phyloP scores from a whole-genome alignment of 2,888 invertebrate genomes.

The Actias luna region DNA sequence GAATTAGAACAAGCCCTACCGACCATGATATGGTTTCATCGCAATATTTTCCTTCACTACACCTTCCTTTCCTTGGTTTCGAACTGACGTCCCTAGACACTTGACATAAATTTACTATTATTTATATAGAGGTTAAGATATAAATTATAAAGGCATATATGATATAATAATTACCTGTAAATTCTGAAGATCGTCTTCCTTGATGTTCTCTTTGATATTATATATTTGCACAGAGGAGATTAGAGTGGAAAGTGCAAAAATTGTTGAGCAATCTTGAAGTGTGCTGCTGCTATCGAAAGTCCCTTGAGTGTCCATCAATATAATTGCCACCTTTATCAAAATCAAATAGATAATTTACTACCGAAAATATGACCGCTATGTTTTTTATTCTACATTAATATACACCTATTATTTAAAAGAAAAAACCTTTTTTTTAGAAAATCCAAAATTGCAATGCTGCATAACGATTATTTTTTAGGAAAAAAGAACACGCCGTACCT shows the following conservation, averaged over 20 bases:
- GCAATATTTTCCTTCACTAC: too few relatives aligned
- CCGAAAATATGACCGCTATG: too few relatives aligned
- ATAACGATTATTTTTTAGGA: too few relatives aligned
- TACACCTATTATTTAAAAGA: too few relatives aligned
- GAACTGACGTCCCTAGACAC: too few relatives aligned
- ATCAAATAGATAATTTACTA: neutral
- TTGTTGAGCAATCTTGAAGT: slow-evolving; percentile 93
- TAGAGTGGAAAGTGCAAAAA: slow-evolving; percentile 91
- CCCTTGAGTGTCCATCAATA: slow-evolving; percentile 88
- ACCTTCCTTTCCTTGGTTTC: neutral
- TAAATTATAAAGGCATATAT: neutral
- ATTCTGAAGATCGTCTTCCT: slow-evolving; percentile 96
- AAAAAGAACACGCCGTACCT: too few relatives aligned
- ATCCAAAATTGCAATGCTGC: too few relatives aligned
- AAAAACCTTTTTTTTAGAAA: too few relatives aligned
- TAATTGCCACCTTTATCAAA: slow-evolving; percentile 28
- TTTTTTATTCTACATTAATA: too few relatives aligned
- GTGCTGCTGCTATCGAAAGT: slow-evolving; percentile 97
- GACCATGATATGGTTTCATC: too few relatives aligned
- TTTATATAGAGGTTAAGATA: neutral
- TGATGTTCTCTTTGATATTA: slow-evolving; percentile 90
- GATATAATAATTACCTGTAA: slow-evolving; percentile 78
- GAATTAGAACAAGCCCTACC: too few relatives aligned
- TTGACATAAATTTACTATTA: neutral
- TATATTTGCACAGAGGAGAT: slow-evolving; percentile 95